Evolutionary conservation across 1,140 invertebrate genomes (phyloP).

Genomic region (Littorina saxatilis): DNA sequence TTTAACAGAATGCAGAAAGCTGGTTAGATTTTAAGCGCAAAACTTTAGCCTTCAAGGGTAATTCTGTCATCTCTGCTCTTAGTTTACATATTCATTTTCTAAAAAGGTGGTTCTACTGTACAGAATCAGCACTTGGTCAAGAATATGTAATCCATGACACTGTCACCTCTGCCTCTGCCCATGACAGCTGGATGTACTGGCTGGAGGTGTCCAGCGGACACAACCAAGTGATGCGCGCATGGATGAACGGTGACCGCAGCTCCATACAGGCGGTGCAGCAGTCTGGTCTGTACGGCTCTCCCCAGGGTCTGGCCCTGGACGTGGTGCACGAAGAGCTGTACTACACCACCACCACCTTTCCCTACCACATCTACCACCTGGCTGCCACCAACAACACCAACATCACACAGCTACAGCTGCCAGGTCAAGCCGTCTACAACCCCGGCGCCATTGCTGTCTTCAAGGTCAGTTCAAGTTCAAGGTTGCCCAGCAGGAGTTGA

Average conservation of each 20-base stretch:
- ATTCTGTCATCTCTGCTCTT: no score
- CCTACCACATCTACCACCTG: background rate
- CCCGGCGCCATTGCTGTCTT: constrained; percentile 81
- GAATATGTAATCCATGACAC: no score
- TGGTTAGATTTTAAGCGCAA: no score
- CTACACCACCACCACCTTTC: constrained; percentile 52
- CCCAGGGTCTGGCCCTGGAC: constrained; percentile 60
- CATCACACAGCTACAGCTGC: background rate
- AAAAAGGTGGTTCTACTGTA: no score
- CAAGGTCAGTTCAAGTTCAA: constrained; percentile 37
- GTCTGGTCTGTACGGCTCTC: background rate
- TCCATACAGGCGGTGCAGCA: constrained; percentile 7
- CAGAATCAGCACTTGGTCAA: no score
- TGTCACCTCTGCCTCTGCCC: no score
- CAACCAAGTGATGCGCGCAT: constrained; percentile 94
- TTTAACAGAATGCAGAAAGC: no score
- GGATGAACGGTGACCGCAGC: constrained; percentile 86
- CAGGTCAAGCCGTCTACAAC: constrained; percentile 77
- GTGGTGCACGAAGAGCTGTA: constrained; percentile 53
- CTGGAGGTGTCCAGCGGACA: constrained; percentile 92
- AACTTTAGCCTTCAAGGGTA: no score
- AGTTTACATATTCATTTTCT: no score
- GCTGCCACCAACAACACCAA: background rate
- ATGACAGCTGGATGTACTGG: constrained; percentile 81
- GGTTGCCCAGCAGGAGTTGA: background rate